Conservation (phyloP, 1,140 invertebrate genomes). For the Drosophila truncata region DNA sequence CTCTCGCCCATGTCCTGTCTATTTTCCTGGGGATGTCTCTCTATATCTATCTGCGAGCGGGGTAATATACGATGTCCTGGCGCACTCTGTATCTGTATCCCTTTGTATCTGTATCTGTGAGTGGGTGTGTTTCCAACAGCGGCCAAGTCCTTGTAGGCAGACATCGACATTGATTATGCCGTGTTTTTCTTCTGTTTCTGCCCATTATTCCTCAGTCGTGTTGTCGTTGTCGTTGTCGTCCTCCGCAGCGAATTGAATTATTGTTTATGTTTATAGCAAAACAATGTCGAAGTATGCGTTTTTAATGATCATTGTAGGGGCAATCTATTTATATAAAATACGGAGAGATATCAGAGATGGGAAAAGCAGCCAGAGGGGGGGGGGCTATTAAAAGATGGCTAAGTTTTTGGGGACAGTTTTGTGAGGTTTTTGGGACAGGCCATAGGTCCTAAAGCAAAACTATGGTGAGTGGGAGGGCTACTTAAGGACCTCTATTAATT, state of each 20-base stretch:
- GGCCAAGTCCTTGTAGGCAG: constrained; percentile 43
- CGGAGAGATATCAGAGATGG: background rate
- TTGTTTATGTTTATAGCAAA: constrained; percentile 81
- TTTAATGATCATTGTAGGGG: constrained; percentile 75
- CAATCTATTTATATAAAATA: constrained; percentile 40
- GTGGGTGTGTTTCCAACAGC: constrained; percentile 25
- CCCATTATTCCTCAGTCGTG: constrained; percentile 10
- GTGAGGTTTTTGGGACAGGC: background rate
- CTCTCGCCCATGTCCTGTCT: constrained; percentile 32
- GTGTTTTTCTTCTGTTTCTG: constrained; percentile 67
- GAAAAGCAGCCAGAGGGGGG: background rate
- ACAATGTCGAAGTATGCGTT: constrained; percentile 69
- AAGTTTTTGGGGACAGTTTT: constrained; percentile 4
- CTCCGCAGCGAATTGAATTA: constrained; percentile 77
- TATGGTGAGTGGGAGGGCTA: no score
- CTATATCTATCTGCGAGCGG: constrained; percentile 51
- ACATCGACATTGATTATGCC: constrained; percentile 80
- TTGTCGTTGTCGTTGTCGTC: constrained; percentile 23
- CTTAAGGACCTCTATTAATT: background rate
- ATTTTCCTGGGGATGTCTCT: constrained; percentile 61
- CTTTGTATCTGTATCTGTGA: constrained; percentile 12
- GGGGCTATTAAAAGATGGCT: constrained; percentile 28
- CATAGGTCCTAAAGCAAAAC: background rate
- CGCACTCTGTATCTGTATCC: constrained; percentile 8
- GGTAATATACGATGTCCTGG: constrained; percentile 53